Conservation (phyloP, 2,113 vertebrate genomes). For the Aphyosemion australe region DNA sequence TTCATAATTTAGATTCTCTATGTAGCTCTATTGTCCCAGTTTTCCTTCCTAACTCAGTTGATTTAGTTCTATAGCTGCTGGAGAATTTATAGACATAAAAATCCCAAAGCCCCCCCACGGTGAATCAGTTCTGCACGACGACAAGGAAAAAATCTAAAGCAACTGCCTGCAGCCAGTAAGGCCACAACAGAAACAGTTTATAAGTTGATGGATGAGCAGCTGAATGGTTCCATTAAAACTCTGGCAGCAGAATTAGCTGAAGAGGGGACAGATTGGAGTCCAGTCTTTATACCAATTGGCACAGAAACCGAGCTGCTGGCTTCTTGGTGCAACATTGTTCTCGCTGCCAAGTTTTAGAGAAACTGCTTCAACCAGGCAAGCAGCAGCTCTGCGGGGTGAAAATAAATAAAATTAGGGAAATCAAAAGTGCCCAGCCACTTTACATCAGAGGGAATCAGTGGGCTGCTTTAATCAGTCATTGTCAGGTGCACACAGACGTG, state of each 20-base stretch:
- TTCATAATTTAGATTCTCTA: not conserved
- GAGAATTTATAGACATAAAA: constrained; percentile 16
- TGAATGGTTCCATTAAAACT: constrained; percentile 58
- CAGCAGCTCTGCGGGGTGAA: constrained; percentile 19
- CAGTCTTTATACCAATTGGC: constrained; percentile 58
- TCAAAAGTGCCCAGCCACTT: constrained; percentile 26
- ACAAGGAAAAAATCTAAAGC: constrained; percentile 4
- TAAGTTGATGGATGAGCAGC: constrained; percentile 46
- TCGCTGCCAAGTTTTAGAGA: constrained; percentile 52
- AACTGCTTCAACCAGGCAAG: constrained; percentile 49
- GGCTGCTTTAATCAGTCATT: constrained; percentile 6
- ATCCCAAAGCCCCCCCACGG: not conserved
- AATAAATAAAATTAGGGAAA: constrained; percentile 15
- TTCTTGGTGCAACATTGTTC: constrained; percentile 35
- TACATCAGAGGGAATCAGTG: constrained; percentile 27
- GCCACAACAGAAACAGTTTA: constrained; percentile 48
- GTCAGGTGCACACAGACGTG: not conserved
- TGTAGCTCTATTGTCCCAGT: not conserved
- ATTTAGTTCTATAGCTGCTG: constrained; percentile 17
- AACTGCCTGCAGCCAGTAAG: constrained; percentile 10
- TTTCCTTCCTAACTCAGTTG: not conserved
- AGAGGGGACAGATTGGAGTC: constrained; percentile 53
- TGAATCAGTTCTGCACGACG: constrained; percentile 32
- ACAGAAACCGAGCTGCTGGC: constrained; percentile 42
- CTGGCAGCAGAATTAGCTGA: constrained; percentile 50